Base-by-base conservation (phyloP, 2,888 invertebrate species). In the Polymixis lichenea region DNA sequence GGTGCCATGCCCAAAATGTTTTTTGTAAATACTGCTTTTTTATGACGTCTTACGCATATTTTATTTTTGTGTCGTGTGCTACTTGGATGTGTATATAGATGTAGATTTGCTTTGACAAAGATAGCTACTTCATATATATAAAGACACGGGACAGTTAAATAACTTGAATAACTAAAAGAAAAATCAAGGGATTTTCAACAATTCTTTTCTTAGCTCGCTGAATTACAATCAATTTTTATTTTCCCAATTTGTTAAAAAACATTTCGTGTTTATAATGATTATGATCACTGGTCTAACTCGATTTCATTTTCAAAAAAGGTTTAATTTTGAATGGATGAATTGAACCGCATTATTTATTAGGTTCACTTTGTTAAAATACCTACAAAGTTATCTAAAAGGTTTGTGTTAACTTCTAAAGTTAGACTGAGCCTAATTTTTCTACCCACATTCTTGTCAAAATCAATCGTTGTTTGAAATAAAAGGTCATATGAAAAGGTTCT, bases 231-330 rank as follows among this genome's bases (percentile, higher is more conserved):
- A 49, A 58, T 32, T 58, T 69, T 61, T 69, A 22, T 51, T 58
- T 70, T 25, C 1, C 0, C 15, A 49, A 25, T 22, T 53, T 25
- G 38, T 17, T 5, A 25, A 49, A 32, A 11, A 69, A 51, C 66
- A 9, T 61, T 72, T 72, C 2, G 5, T 60, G 28, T 38, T 71
- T 61, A 15, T 68, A 74, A 70, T 72, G 55, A 61, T 17, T 53
- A 38, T 7, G 64, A 49, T 71, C 72, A 64, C 46, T 73, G 70
- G 25, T 9, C 53, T 51, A 28, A 58, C n/a, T 62, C 25, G 2
- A 53, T 28, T 51, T 60, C 4, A 51, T 66, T 71, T 51, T 15
- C 17, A 28, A 65, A 32, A 58, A 32, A 28, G 15, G 55, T 75
- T 62, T 75, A 67, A 60, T 65, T 64, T 55, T 25, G 7, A 32